Base-by-base conservation (phyloP, 2,797 vertebrate genomes). In the Odontamblyopus lacepedii region DNA sequence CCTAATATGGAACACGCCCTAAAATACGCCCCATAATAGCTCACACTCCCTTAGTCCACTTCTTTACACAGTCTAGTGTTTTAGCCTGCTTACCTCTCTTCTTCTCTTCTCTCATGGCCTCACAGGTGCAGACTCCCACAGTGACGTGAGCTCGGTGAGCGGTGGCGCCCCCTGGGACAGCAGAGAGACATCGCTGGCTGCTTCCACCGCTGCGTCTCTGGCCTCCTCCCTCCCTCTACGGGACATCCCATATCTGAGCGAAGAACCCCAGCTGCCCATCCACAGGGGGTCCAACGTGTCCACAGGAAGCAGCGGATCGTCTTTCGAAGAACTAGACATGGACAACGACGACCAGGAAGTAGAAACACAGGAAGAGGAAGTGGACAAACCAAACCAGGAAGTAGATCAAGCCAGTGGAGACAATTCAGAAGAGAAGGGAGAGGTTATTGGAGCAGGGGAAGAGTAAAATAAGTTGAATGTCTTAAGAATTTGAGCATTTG, bases 311-410 rank as follows among this genome's bases (percentile, higher is more conserved):
- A 99, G 98, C 0, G 95, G 96, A 80, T 99, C 98, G 0, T 99
- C 98, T 76, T 99, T 99, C 4, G 98, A 99, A 83, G 98, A 99
- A 87, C 94, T 99, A 69, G 97, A 97, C 90, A 92, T 98, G 91
- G 97, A 98, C 84, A 92, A 87, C 27, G 89, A 93, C 0, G 93
- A 92, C 68, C 90, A 91, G 0, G 89, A 78, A 11, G 92, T 89
- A 56, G 91, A 80, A 29, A 78, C 77, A 23, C 72, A 79, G 27
- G 86, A 77, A n/a, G 78, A 79, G 72, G 41, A 35, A 12, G 35
- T 41, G 62, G 30, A 62, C 27, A 62, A 32, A 35, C 62, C 32
- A n/a, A 63, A 38, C 32, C 51, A 66, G 19, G 68, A 35, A 16
- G 78, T 70, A 32, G 59, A n/a, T 64, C 77, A 53, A 38, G 69